Base-by-base conservation (phyloP, 2,113 vertebrate species). In the Sprattus sprattus region DNA sequence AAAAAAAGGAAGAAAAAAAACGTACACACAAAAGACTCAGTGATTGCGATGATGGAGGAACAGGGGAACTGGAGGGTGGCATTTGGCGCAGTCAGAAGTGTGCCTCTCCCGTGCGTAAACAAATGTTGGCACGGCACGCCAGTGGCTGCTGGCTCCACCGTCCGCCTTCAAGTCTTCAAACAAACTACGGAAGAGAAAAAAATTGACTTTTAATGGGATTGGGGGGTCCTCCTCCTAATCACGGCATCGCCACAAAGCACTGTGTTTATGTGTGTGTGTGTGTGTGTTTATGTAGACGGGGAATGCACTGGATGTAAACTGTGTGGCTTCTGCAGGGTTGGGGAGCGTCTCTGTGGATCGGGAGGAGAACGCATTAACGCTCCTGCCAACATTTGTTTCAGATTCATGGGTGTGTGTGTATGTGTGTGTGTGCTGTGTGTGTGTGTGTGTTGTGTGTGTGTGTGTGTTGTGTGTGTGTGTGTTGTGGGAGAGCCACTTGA, bases 171-270 rank as follows among this genome's bases (percentile, higher is more conserved):
- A 85, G 88, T 93, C 92, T 94, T 93, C 94, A 94, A 94, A 95
- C 93, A 95, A 95, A 93, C 93, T 91, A 75, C 0, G 6, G 89
- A 85, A 81, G 50, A 86, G 89, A 88, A 85, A 91, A 86, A 83
- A 91, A 95, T 94, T 85, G 90, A 92, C 90, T 95, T 95, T 95
- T 95, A 94, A 95, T 95, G 93, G 91, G 93, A 93, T 94, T 93
- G 90, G 92, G 87, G 87, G 91, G 90, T 88, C 92, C 94, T 94
- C 93, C 93, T 94, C 92, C 92, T 94, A 93, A 95, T 95, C 94
- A 96, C 91, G 93, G 92, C 54, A 83, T 87, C 85, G 92, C 94
- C 94, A 93, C 93, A 93, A 90, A 75, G 89, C 88, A 60, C 86
- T 88, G 89, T 94, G 93, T 94, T 95, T 95, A 94, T 84, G 88